These are phyloP conservation scores for Cosmopolites sordidus DNA, from an alignment of 2,888 invertebrate species.

Conservation along the genomic window DNA sequence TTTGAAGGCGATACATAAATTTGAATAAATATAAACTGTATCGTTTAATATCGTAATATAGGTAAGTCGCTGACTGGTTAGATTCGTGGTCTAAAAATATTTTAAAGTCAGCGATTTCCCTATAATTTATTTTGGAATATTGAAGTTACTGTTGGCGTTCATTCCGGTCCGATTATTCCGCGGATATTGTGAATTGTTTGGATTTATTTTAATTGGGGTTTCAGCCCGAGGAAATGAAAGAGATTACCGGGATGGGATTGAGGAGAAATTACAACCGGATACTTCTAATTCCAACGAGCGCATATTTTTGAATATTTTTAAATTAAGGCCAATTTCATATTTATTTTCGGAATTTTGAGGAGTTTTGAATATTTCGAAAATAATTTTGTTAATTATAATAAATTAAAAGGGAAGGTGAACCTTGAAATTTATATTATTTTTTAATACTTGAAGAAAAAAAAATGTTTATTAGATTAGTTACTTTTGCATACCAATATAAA, in stretches of 20 bases:
- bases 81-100: neutral
- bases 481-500: no score
- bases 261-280: neutral
- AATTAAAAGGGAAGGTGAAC: no score
- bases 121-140: neutral
- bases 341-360: no score
- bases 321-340: no score
- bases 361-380: no score
- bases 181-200: slow-evolving; percentile 4
- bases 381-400: no score
- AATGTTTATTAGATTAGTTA: no score
- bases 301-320: neutral
- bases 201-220: slow-evolving; percentile 12
- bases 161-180: slow-evolving; percentile 1
- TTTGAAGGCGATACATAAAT: no score
- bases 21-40: no score
- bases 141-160: neutral
- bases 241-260: neutral
- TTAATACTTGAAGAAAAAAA: no score
- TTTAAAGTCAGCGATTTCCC: neutral
- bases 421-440: no score
- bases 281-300: neutral
- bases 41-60: neutral
- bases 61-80: neutral
- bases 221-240: slow-evolving; percentile 3